Base-by-base conservation (phyloP, 2,113 vertebrate species). In the Oriolus oriolus region DNA sequence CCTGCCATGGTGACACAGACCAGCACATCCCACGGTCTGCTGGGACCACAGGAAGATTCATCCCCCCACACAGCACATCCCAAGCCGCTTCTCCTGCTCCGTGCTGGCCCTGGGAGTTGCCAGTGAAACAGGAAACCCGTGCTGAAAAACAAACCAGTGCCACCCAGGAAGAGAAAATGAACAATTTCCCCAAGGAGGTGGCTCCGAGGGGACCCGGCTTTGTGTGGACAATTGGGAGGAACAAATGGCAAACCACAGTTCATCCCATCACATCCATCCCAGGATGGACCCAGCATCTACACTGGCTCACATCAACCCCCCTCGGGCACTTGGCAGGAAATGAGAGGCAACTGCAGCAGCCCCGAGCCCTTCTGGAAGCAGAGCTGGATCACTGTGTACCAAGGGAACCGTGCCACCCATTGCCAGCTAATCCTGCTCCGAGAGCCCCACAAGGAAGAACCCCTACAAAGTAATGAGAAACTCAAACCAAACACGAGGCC, bases 331-430 rank as follows among this genome's bases (percentile, higher is more conserved):
- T 96, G 88, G 90, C 95, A 95, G 88, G 60, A 73, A 91, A 90
- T 53, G 21, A 95, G 78, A 94, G 91, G 41, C 68, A 56, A 71
- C 57, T 49, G 90, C 92, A 94, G 73, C 49, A 95, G 78, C 75
- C 56, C 86, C 28, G 68, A 90, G 88, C 74, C 68, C 61, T 19
- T 86, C 21, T 52, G 71, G 63, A 61, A 76, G 86, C 37, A 84
- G 86, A 79, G 78, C 64, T 54, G 70, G 97, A 96, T 96, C 97
- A 52, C 81, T 76, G 41, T 97, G 95, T 97, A 91, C 95, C 87
- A 14, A 84, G 94, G 82, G 94, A 95, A 92, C 75, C 10, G 90
- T 95, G 82, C 95, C 87, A 87, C 87, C 71, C 94, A 44, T 60
- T 89, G 85, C 94, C 91, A 85, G 59, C 74, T 93, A 91, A 94